These are phyloP conservation scores for Drosophila sulfurigaster DNA, from an alignment of 1,140 invertebrate species.

Conservation along the genomic window DNA sequence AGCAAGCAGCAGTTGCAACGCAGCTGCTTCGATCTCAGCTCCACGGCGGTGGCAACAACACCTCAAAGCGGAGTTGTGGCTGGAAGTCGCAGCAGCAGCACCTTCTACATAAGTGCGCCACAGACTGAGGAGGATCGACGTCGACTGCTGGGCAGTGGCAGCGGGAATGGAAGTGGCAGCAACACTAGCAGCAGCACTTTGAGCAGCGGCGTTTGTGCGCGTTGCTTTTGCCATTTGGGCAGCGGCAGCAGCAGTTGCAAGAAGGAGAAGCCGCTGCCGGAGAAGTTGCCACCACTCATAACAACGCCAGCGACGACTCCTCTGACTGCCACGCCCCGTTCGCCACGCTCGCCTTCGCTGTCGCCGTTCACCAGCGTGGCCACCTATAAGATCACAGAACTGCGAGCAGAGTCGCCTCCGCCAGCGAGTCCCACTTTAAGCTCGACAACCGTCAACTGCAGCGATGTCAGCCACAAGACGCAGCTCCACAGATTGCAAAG, in stretches of 20 bases:
- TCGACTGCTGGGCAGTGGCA: slow-evolving; percentile 32
- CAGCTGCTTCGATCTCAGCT: slow-evolving; percentile 80
- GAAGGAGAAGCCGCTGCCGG: slow-evolving; percentile 19
- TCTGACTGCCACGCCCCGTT: slow-evolving; percentile 27
- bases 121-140: slow-evolving; percentile 52
- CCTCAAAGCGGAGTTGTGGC: slow-evolving; percentile 20
- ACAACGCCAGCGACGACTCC: background rate
- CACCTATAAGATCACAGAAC: slow-evolving; percentile 52
- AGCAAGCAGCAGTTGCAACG: slow-evolving; percentile 81
- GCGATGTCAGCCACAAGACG: slow-evolving; percentile 55
- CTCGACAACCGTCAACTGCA: slow-evolving; percentile 50
- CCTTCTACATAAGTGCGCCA: slow-evolving; percentile 53
- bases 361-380: slow-evolving; percentile 69
- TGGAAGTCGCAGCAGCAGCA: slow-evolving; percentile 62
- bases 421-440: slow-evolving; percentile 67
- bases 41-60: background rate
- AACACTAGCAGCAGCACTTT: slow-evolving; percentile 15
- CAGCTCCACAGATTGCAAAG: slow-evolving; percentile 58
- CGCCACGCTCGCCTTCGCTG: slow-evolving; percentile 61
- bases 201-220: slow-evolving; percentile 57
- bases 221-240: slow-evolving; percentile 70
- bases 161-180: background rate
- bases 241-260: slow-evolving; percentile 19
- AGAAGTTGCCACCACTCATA: slow-evolving; percentile 13
- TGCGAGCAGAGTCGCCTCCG: slow-evolving; percentile 57